Conservation (phyloP, 2,113 vertebrate species). For the Illadopsis cleaveri region DNA sequence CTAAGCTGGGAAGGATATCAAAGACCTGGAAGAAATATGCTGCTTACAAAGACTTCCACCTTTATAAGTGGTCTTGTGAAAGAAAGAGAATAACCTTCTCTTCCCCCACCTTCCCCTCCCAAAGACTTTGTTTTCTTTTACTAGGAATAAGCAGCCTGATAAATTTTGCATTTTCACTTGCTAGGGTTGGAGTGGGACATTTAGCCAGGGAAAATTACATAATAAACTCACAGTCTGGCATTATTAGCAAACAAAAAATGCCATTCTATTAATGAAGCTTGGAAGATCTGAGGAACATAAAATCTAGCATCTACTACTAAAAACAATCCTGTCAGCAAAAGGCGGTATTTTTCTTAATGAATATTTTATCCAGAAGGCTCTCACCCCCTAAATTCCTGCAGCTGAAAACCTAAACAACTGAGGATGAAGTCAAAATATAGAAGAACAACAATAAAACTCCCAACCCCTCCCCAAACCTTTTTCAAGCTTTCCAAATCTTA, state of each 20-base stretch:
- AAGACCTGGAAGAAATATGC: background rate
- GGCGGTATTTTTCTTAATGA: background rate
- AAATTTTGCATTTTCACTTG: background rate
- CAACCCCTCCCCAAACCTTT: background rate
- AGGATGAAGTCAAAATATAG: background rate
- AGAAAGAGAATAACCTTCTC: background rate
- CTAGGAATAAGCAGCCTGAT: background rate
- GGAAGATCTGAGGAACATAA: background rate
- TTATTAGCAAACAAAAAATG: background rate
- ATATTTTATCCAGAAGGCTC: background rate
- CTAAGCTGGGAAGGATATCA: background rate
- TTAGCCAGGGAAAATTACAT: background rate
- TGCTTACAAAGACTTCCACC: background rate
- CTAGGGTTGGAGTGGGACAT: background rate
- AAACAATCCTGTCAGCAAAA: background rate
- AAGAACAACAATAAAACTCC: background rate
- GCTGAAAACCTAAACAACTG: background rate
- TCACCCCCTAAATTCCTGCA: background rate
- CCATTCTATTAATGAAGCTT: background rate
- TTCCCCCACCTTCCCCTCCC: fast-evolving
- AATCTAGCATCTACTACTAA: background rate
- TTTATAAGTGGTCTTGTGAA: background rate
- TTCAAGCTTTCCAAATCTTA: background rate
- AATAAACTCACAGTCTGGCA: background rate
- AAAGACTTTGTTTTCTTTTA: background rate